Conservation (phyloP, 2,113 vertebrate genomes). For the Sceloporus tristichus region DNA sequence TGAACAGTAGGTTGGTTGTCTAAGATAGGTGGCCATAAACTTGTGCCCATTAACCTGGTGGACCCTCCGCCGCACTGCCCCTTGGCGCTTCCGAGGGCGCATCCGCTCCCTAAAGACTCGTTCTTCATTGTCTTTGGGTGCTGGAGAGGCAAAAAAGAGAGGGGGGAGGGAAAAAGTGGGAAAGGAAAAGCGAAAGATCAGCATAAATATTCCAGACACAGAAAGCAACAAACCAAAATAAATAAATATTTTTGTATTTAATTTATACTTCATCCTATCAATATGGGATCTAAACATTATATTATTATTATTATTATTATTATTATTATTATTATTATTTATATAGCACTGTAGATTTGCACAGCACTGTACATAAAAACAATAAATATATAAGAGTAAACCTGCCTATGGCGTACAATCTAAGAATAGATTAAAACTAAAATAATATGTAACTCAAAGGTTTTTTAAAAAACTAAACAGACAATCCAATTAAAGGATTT, state of each 20-base stretch:
- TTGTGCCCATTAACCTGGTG: conserved; percentile 99
- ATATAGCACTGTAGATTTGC: no score
- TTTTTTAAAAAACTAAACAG: no score
- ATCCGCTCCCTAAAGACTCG: conserved; percentile 95
- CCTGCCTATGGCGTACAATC: no score
- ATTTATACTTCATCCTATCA: neutral
- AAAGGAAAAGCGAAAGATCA: neutral
- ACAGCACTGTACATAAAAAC: no score
- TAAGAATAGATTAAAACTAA: no score
- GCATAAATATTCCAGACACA: neutral
- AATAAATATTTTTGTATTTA: neutral
- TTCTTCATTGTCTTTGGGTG: conserved; percentile 95
- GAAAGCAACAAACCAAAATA: neutral
- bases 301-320: no score
- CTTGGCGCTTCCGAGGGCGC: conserved; percentile 94
- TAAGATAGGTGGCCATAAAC: conserved; percentile 98
- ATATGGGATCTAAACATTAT: no score
- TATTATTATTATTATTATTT: no score
- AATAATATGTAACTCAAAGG: no score
- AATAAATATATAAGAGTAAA: no score
- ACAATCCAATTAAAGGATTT: no score
- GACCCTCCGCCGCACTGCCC: conserved; percentile 94
- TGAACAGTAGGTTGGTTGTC: conserved; percentile 97
- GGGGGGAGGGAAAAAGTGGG: conserved; percentile 26
- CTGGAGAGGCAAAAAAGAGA: conserved; percentile 66